A percentile compares a stretch with the other conserved stretches of the same genome.
These are phyloP conservation scores for Sycophila sp. DNA, from an alignment of 1,140 invertebrate species.

Conservation along the genomic window DNA sequence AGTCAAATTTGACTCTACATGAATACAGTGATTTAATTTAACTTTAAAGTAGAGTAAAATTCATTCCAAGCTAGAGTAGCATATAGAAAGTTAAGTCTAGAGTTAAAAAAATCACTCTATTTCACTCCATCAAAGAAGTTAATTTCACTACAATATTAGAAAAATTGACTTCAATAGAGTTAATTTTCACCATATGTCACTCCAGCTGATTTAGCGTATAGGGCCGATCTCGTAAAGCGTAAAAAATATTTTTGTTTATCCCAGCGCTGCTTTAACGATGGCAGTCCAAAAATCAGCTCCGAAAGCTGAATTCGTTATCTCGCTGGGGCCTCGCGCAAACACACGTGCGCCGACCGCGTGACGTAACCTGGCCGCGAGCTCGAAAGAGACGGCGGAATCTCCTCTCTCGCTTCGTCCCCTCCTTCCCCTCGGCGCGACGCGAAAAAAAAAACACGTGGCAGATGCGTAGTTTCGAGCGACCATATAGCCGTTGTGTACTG, in stretches of 20 bases:
- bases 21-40: too few species aligned
- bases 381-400: neutral
- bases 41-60: too few species aligned
- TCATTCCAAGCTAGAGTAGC: too few species aligned
- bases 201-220: too few species aligned
- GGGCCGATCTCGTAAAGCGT: too few species aligned
- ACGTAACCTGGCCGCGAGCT: neutral
- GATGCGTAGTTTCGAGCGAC: neutral
- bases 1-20: too few species aligned
- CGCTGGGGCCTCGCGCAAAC: neutral
- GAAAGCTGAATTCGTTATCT: conserved; percentile 3
- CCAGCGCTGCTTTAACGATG: neutral
- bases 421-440: neutral
- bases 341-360: neutral
- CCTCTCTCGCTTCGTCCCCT: neutral
- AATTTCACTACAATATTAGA: too few species aligned
- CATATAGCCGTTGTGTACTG: neutral
- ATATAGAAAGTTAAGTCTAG: too few species aligned
- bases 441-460: neutral
- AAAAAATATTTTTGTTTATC: conserved; percentile 5
- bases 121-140: too few species aligned
- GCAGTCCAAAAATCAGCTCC: neutral
- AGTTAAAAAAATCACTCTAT: too few species aligned
- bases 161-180: too few species aligned
- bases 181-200: too few species aligned